Evolutionary conservation across 2,797 vertebrate genomes (phyloP).

Genomic region (Mormyrus proboscirostris): DNA sequence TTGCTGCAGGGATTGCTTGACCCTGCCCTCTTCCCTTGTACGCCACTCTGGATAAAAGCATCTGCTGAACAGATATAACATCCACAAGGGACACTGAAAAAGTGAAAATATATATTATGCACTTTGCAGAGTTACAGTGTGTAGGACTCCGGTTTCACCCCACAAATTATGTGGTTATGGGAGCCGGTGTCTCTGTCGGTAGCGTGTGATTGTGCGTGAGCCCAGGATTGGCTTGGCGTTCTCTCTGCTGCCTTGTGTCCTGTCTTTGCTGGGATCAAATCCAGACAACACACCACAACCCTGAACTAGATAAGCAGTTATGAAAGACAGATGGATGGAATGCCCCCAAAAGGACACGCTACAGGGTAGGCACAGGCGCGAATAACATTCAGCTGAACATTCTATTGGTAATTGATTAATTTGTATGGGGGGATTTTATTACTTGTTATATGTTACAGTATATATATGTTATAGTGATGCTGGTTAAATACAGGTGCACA

Average conservation of each 20-base stretch:
- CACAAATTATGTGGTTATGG: not conserved
- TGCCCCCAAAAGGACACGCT: not conserved
- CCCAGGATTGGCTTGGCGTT: not conserved
- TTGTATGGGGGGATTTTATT: not conserved
- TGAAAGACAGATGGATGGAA: not conserved
- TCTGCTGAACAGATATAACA: not conserved
- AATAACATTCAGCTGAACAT: not conserved
- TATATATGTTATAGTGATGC: not conserved
- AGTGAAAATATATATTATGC: not conserved
- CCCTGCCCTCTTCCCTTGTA: not conserved
- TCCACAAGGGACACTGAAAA: not conserved
- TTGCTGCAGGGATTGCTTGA: not conserved
- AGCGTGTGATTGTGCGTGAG: not conserved
- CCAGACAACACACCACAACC: not conserved
- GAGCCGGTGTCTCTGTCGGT: not conserved
- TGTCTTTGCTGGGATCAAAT: not conserved
- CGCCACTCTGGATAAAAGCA: not conserved
- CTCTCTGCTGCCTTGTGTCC: not conserved
- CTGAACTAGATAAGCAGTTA: not conserved
- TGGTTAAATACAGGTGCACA: not conserved
- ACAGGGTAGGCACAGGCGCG: not conserved
- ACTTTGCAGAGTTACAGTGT: not conserved
- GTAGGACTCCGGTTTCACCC: not conserved
- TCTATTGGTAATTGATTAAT: not conserved
- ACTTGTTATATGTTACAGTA: not conserved